phyloP scores from a whole-genome alignment of 2,888 invertebrate genomes.

The Rotaria magnacalcarata region DNA sequence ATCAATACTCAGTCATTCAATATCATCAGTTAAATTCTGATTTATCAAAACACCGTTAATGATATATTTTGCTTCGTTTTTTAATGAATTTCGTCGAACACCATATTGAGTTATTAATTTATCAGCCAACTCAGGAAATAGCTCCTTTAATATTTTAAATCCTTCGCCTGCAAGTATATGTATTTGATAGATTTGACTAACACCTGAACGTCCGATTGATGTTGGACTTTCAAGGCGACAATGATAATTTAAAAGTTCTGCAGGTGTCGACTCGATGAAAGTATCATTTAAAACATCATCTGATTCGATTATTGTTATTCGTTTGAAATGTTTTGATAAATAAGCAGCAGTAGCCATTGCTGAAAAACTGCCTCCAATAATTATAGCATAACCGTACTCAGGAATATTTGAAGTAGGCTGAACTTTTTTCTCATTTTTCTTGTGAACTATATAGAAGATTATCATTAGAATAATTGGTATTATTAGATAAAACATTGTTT shows the following conservation, averaged over 20 bases:
- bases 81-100: neutral
- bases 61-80: neutral
- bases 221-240: neutral
- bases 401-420: too few species aligned
- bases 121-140: neutral
- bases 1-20: slow-evolving; percentile 14
- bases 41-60: neutral
- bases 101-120: neutral
- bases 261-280: neutral
- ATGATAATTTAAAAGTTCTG: neutral
- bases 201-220: neutral
- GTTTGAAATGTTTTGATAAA: slow-evolving; percentile 18
- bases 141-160: neutral
- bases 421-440: too few species aligned
- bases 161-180: neutral
- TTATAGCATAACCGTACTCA: neutral
- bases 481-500: too few species aligned
- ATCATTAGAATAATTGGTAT: too few species aligned
- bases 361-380: neutral
- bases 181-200: neutral
- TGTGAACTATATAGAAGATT: too few species aligned
- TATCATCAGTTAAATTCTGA: slow-evolving; percentile 10
- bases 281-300: slow-evolving; percentile 16
- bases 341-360: slow-evolving; percentile 21
- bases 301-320: neutral